Percentiles rank a stretch among this genome's conserved stretches.
phyloP scores from a whole-genome alignment of 2,113 vertebrate genomes.

The Neolamprologus kungweensis region DNA sequence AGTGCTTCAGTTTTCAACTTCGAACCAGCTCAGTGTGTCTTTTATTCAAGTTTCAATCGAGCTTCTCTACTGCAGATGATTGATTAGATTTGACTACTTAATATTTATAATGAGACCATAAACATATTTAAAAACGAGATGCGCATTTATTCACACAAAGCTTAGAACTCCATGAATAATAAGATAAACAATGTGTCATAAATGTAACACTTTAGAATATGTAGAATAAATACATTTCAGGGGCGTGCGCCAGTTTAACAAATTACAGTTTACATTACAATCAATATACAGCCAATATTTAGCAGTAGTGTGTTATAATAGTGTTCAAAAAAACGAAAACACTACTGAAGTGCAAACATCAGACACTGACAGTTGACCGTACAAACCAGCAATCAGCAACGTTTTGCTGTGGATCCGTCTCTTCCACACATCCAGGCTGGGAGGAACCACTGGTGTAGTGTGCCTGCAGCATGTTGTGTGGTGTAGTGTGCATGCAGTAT shows the following conservation, averaged over 20 bases:
- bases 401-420: neutral
- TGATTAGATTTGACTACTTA: neutral
- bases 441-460: neutral
- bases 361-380: neutral
- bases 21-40: accelerated
- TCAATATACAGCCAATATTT: neutral
- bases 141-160: neutral
- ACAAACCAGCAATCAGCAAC: neutral
- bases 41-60: neutral
- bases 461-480: neutral
- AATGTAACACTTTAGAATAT: neutral
- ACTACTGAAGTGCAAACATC: neutral
- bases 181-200: neutral
- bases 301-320: neutral
- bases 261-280: neutral
- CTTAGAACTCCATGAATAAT: neutral
- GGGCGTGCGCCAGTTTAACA: neutral
- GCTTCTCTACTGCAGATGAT: neutral
- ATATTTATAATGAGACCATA: neutral
- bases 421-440: neutral
- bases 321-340: neutral
- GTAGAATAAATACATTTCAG: neutral
- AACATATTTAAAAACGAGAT: neutral
- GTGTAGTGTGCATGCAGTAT: accelerated
- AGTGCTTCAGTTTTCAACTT: neutral